Percentiles rank a stretch among this genome's conserved stretches.
Conservation (phyloP, 2,113 vertebrate species). For the Alouatta palliata region DNA sequence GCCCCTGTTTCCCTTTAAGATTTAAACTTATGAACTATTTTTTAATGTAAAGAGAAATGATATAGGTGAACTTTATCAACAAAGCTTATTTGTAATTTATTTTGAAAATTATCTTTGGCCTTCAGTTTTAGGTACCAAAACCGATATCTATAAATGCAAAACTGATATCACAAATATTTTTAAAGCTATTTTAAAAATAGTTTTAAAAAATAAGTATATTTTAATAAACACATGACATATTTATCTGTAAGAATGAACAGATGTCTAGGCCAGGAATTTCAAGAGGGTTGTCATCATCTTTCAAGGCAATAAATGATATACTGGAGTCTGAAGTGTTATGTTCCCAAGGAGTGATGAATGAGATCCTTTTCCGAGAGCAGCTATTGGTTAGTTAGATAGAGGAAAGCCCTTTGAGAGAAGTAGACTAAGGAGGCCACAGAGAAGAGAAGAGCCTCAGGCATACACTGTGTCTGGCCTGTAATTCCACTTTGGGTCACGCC, state of each 20-base stretch:
- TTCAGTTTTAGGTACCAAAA: neutral
- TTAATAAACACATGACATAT: neutral
- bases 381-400: neutral
- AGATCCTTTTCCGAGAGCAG: neutral
- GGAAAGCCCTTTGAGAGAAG: neutral
- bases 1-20: neutral
- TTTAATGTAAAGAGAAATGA: conserved; percentile 8
- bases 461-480: neutral
- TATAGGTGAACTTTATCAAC: neutral
- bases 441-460: neutral
- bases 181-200: too few relatives aligned
- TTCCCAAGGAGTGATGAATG: neutral
- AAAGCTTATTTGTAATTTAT: neutral
- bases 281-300: conserved; percentile 32
- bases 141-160: neutral
- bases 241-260: neutral
- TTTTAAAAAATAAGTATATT: neutral
- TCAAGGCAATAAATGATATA: conserved; percentile 37
- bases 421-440: neutral
- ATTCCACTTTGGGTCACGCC: neutral
- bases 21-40: neutral
- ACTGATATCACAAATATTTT: neutral
- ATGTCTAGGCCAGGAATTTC: conserved; percentile 53
- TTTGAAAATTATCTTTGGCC: neutral
- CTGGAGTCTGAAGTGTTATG: conserved; percentile 4